These are phyloP conservation scores for Xiphorhynchus elegans DNA, from an alignment of 2,113 vertebrate genomes.

Conservation along the genomic window DNA sequence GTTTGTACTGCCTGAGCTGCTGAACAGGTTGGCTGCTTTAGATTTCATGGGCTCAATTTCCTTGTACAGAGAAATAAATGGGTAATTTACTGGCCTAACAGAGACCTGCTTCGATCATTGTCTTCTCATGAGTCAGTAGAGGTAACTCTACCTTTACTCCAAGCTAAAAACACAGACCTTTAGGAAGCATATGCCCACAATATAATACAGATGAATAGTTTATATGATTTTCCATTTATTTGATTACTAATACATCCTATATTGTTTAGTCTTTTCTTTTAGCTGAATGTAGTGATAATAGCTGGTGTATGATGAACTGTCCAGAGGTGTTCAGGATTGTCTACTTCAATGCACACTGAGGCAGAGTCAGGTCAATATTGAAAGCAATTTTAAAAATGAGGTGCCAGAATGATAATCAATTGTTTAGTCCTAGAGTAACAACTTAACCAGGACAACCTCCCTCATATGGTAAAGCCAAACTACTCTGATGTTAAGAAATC, in stretches of 20 bases:
- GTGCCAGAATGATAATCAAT: neutral
- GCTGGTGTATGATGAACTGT: neutral
- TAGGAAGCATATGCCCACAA: neutral
- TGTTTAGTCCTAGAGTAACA: neutral
- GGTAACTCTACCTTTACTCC: neutral
- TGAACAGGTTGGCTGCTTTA: neutral
- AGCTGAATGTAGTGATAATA: neutral
- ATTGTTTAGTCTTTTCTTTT: neutral
- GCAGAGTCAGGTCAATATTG: neutral
- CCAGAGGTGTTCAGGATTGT: neutral
- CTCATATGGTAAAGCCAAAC: neutral
- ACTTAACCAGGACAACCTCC: neutral
- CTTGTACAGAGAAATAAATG: neutral
- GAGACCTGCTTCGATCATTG: neutral
- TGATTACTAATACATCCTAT: neutral
- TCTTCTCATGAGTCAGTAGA: neutral
- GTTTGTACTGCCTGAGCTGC: neutral
- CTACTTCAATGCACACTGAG: neutral
- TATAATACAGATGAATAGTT: neutral
- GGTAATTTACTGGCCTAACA: neutral
- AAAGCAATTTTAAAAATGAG: neutral
- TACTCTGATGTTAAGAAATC: neutral
- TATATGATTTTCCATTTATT: neutral
- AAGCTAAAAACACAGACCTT: neutral
- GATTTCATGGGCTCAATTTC: neutral